Conservation (phyloP, 2,888 invertebrate genomes). For the Lamellibrachia satsuma region DNA sequence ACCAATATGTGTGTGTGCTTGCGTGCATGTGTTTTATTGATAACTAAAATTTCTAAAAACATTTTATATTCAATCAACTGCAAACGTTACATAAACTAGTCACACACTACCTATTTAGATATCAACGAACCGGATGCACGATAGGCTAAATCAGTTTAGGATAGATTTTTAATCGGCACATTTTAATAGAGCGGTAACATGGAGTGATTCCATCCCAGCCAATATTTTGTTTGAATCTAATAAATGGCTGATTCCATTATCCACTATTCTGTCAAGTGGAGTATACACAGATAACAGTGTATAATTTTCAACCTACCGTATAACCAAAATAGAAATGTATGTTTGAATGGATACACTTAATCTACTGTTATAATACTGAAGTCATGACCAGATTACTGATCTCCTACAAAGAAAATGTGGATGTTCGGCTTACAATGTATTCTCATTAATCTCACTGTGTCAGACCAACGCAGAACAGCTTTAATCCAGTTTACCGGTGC, state of each 20-base stretch:
- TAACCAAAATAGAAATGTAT: no score
- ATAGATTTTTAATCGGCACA: no score
- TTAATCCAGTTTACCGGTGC: background rate
- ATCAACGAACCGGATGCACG: background rate
- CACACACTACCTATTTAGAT: background rate
- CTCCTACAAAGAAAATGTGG: background rate
- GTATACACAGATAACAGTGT: background rate
- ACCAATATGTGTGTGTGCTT: background rate
- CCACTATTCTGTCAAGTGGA: no score
- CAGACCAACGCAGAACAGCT: background rate
- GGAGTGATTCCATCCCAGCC: no score
- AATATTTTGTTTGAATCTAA: no score
- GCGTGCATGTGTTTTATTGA: no score
- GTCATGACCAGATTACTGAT: background rate
- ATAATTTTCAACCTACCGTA: background rate
- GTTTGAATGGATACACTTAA: background rate
- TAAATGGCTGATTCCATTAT: no score
- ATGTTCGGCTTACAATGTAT: background rate
- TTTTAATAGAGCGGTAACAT: no score
- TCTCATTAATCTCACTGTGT: background rate
- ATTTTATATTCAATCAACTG: background rate
- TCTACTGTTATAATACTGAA: background rate
- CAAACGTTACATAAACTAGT: no score
- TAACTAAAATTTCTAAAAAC: no score
- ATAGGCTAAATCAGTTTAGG: no score